These are phyloP conservation scores for Scopus umbretta DNA, from an alignment of 2,113 vertebrate genomes.

Conservation along the genomic window DNA sequence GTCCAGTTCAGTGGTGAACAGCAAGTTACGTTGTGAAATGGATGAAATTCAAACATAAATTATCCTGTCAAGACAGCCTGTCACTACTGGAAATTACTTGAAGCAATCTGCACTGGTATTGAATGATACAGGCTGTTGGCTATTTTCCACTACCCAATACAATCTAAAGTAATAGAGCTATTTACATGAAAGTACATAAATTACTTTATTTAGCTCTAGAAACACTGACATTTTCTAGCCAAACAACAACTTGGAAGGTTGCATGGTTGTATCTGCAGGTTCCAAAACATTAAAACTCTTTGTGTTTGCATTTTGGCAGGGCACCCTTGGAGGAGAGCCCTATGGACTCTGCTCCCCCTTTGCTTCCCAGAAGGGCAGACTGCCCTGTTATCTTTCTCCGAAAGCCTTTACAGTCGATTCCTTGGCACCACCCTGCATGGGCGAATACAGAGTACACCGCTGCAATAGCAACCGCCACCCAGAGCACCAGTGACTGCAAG, in stretches of 20 bases:
- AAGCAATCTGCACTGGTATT: not conserved
- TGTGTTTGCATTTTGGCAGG: not conserved
- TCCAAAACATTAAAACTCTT: not conserved
- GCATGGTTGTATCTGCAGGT: not conserved
- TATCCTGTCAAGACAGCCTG: not conserved
- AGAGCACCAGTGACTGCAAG: not conserved
- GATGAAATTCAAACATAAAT: not conserved
- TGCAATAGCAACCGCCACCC: not conserved
- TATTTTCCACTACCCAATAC: not conserved
- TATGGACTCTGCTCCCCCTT: not conserved
- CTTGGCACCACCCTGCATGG: not conserved
- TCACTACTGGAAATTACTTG: not conserved
- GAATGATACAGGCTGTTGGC: not conserved
- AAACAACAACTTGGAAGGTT: not conserved
- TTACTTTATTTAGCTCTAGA: not conserved
- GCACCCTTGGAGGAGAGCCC: not conserved
- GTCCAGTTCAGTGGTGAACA: not conserved
- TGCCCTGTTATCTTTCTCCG: not conserved
- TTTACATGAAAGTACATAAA: not conserved
- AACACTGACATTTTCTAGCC: not conserved
- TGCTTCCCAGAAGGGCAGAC: not conserved
- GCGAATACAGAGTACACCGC: not conserved
- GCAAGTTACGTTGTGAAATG: not conserved
- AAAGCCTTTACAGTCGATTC: not conserved
- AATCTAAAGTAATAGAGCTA: not conserved